Base-by-base conservation (phyloP, 2,888 invertebrate species). In the Synanthedon formicaeformis region DNA sequence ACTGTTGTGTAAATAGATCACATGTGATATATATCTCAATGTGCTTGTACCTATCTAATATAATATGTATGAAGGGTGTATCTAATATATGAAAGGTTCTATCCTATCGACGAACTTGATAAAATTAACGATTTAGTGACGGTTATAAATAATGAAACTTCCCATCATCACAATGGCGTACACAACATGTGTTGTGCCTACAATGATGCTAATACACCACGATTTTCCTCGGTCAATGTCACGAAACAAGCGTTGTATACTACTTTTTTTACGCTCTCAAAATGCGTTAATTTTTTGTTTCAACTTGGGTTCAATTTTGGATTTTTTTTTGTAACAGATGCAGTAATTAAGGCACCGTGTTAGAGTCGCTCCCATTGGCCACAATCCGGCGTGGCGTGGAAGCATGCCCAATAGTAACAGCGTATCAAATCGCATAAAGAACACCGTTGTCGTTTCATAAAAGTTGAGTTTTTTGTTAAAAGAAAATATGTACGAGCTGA, bases 141-240 rank as follows among this genome's bases (percentile, higher is more conserved):
- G 61, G 58, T 51, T 52, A 53, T 40, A 53, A 48, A 52, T 51
- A 52, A 52, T 53, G 48, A 56, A 58, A 56, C 55, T 55, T 48
- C 55, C 50, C 51, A 52, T 51, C 50, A 50, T 56, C 56, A 53
- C 52, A 58, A 55, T 52, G 18, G 13, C 18, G 1, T 23, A 23
- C 5, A 23, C 23, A 56, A 56, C 67, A 65, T 60, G 64, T 66
- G 65, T 60, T 57, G 60, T 53, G 40, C 58, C 63, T 57, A 56
- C 61, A 34, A 65, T 64, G 67, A 68, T 64, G 66, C 64, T 64
- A 81, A 81, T 81, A 79, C 81, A 79, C 68, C 55, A 55, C 79
- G 66, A 81, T 81, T 81, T 75, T 77, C 78, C 66, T 70, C 81
- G 81, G 71, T 67, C 65, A 66, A 65, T 62, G 66, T 69, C 70